These are phyloP conservation scores for Phortica okadai DNA, from an alignment of 2,888 invertebrate genomes.

Conservation along the genomic window DNA sequence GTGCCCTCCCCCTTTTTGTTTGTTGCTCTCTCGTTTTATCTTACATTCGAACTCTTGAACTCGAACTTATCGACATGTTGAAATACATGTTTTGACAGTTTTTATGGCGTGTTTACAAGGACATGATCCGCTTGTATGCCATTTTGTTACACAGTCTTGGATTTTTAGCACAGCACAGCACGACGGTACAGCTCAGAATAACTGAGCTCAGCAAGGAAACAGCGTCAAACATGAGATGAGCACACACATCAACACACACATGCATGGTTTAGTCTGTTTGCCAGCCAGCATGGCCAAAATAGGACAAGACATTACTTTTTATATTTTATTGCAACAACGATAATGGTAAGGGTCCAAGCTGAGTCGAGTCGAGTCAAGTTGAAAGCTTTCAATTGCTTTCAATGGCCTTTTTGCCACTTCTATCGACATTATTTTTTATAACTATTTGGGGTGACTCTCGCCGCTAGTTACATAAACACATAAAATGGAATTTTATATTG, in stretches of 20 bases:
- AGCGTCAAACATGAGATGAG: neutral
- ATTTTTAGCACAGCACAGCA: conserved; percentile 8
- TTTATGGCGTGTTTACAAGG: conserved; percentile 69
- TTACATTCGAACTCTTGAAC: conserved; percentile 53
- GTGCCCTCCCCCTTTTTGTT: neutral
- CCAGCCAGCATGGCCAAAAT: conserved; percentile 28
- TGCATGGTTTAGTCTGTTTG: neutral
- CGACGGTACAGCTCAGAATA: neutral
- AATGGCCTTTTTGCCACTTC: conserved; percentile 25
- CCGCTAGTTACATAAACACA: conserved; percentile 46
- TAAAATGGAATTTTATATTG: conserved; percentile 68
- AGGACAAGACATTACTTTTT: conserved; percentile 44
- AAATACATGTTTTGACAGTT: conserved; percentile 69
- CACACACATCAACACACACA: conserved; percentile 28
- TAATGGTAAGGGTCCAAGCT: neutral
- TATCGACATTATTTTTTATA: conserved; percentile 17
- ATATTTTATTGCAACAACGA: conserved; percentile 17
- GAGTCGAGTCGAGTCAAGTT: neutral
- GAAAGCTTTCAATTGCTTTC: conserved; percentile 26
- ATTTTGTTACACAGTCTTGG: conserved; percentile 41
- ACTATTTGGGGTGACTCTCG: neutral
- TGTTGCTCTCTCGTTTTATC: neutral
- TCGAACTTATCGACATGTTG: conserved; percentile 67
- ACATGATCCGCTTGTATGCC: conserved; percentile 67
- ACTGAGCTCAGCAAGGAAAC: too few species aligned